phyloP scores from a whole-genome alignment of 2,113 vertebrate species.

The Tachysurus fulvidraco region DNA sequence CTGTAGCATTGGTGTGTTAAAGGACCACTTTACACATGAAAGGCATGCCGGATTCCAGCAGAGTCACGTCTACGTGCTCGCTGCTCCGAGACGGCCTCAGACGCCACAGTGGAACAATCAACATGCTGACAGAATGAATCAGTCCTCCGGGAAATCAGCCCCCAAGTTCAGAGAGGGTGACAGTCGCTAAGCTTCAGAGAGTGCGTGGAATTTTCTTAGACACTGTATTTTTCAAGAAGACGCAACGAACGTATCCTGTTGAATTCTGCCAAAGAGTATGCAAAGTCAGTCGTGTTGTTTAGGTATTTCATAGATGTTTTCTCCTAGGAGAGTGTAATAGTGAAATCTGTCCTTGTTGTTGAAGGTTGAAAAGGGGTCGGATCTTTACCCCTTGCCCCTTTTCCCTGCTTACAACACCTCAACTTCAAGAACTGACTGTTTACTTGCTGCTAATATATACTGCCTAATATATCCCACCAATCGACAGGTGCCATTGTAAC shows the following conservation, averaged over 20 bases:
- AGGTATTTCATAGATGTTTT: neutral
- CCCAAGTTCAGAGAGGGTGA: constrained; percentile 25
- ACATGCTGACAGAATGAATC: constrained; percentile 47
- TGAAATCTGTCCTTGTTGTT: neutral
- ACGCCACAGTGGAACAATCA: constrained; percentile 37
- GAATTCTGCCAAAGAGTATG: neutral
- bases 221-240: neutral
- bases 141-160: constrained; percentile 40
- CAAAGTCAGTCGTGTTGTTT: neutral
- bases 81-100: constrained; percentile 19
- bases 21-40: constrained; percentile 44
- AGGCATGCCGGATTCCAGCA: constrained; percentile 40
- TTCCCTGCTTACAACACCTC: no score
- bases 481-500: no score
- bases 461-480: no score
- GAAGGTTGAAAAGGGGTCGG: neutral
- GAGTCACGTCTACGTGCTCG: constrained; percentile 33
- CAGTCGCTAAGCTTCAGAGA: constrained; percentile 16
- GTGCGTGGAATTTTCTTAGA: neutral
- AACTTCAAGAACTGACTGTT: no score
- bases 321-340: neutral
- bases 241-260: no score
- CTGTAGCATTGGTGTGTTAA: constrained; percentile 33
- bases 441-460: no score
- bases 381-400: no score